phyloP scores from a whole-genome alignment of 2,113 vertebrate species.

The Mus spicilegus region DNA sequence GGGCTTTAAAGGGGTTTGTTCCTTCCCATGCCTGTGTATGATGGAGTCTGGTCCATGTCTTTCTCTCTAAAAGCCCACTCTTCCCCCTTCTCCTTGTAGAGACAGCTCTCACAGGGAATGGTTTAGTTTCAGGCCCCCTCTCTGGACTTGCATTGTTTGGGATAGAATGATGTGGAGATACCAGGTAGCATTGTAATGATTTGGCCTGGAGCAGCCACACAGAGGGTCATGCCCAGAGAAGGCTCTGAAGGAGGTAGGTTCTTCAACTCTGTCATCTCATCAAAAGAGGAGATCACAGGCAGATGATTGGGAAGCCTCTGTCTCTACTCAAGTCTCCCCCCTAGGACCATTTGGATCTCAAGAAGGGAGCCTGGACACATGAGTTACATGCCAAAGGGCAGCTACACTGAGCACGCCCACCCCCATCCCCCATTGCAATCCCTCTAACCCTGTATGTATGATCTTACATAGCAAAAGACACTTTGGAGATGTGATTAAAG shows the following conservation, averaged over 20 bases:
- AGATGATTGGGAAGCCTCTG: neutral
- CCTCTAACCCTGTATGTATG: neutral
- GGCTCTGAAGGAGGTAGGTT: neutral
- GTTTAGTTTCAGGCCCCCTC: neutral
- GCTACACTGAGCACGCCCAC: neutral
- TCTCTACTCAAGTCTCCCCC: neutral
- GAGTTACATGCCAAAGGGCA: neutral
- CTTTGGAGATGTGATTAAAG: neutral
- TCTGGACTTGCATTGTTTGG: neutral
- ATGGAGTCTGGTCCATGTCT: neutral
- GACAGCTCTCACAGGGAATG: neutral
- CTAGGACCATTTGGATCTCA: neutral
- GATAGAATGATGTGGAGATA: fast-evolving
- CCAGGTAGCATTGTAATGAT: neutral
- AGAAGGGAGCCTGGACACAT: neutral
- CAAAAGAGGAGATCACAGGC: neutral
- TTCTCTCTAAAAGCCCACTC: neutral
- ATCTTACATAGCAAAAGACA: neutral
- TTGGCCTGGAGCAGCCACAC: neutral
- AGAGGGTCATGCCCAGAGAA: neutral
- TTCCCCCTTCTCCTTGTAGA: neutral
- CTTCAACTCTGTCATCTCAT: neutral
- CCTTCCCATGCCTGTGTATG: neutral
- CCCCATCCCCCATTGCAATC: neutral
- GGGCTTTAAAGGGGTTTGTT: neutral